These are phyloP conservation scores for Drosophila neonasuta DNA, from an alignment of 2,888 invertebrate species.

Conservation along the genomic window DNA sequence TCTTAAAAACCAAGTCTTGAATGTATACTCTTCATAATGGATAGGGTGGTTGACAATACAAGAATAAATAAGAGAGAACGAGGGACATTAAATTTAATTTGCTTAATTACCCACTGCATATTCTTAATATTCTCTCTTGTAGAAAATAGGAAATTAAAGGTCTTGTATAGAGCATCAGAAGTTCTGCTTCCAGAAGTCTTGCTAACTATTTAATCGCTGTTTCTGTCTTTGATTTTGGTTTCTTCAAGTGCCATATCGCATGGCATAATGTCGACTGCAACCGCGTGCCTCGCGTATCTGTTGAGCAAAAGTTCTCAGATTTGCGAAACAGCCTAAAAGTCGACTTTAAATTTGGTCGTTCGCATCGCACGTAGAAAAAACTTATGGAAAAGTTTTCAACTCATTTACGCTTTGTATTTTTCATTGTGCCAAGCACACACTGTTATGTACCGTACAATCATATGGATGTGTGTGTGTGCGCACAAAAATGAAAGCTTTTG, in stretches of 20 bases:
- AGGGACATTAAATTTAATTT: not conserved
- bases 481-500: constrained; percentile 22
- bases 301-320: constrained; percentile 53
- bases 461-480: constrained; percentile 6
- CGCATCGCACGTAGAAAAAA: constrained; percentile 50
- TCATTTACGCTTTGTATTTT: constrained; percentile 74
- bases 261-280: constrained; percentile 15
- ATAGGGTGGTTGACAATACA: not conserved
- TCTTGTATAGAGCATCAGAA: not conserved
- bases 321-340: constrained; percentile 54
- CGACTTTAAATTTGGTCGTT: constrained; percentile 60
- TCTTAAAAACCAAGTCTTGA: constrained; percentile 14
- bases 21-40: constrained; percentile 30
- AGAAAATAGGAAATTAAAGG: no score
- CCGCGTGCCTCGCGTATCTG: constrained; percentile 31
- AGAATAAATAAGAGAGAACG: not conserved
- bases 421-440: constrained; percentile 57
- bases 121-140: no score
- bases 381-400: constrained; percentile 75
- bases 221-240: constrained; percentile 20
- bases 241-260: constrained; percentile 28
- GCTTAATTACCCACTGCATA: no score
- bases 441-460: not conserved
- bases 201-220: constrained; percentile 1
- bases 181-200: not conserved